phyloP scores from a whole-genome alignment of 2,113 vertebrate species.

The Diphyllodes magnificus region DNA sequence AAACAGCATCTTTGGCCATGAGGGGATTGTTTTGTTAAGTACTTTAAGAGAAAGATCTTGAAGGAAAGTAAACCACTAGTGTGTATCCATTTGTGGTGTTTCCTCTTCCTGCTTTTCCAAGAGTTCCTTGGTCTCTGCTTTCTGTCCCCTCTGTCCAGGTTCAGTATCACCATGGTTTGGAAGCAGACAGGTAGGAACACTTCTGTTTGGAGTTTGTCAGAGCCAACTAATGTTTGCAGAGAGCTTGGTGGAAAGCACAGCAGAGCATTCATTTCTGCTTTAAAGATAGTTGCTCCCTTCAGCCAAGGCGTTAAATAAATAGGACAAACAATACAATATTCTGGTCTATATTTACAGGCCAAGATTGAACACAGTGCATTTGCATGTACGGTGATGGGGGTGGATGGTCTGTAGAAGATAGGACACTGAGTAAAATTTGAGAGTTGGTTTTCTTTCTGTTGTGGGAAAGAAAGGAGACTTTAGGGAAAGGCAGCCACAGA shows the following conservation, averaged over 20 bases:
- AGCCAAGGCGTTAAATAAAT: neutral
- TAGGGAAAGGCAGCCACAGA: neutral
- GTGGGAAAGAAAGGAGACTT: neutral
- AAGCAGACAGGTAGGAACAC: neutral
- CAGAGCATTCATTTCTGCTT: neutral
- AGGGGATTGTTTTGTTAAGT: neutral
- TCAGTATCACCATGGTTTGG: neutral
- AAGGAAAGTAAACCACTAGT: neutral
- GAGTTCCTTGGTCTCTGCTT: neutral
- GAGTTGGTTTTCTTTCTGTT: neutral
- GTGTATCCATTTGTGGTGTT: neutral
- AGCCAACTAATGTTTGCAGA: neutral
- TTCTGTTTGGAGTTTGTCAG: neutral
- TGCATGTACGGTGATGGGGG: neutral
- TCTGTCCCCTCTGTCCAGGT: neutral
- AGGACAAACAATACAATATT: neutral
- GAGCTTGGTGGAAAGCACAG: neutral
- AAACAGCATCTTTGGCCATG: neutral
- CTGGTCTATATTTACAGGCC: neutral
- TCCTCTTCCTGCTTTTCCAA: neutral
- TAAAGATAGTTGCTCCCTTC: neutral
- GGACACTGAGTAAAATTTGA: neutral
- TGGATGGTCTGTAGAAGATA: neutral
- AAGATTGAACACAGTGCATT: neutral
- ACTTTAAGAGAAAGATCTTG: neutral